Percentiles rank a stretch among this genome's conserved stretches.
Conservation (phyloP, 2,113 vertebrate genomes). For the Nothobranchius kuhntae region DNA sequence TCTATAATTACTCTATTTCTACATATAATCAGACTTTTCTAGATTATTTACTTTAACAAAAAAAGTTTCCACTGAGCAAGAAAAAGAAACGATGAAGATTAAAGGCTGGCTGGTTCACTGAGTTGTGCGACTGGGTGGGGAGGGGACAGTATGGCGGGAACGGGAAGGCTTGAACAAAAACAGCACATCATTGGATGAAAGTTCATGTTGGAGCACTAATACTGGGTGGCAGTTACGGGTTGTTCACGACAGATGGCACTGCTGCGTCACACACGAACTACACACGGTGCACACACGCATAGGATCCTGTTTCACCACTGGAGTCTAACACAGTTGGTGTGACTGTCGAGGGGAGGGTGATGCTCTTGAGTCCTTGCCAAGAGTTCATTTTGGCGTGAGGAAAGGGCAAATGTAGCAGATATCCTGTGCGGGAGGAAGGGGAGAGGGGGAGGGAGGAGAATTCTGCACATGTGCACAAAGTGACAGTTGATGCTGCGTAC, state of each 20-base stretch:
- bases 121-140: constrained; percentile 64
- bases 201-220: constrained; percentile 40
- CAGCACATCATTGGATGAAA: constrained; percentile 20
- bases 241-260: constrained; percentile 73
- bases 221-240: constrained; percentile 64
- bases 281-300: constrained; percentile 71
- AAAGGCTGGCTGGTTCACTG: constrained; percentile 78
- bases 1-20: constrained; percentile 76
- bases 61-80: constrained; percentile 63
- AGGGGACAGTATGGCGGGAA: constrained; percentile 29
- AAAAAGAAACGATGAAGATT: constrained; percentile 66
- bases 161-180: constrained; percentile 37
- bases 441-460: not conserved
- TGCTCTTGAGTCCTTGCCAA: constrained; percentile 26
- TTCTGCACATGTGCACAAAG: constrained; percentile 21
- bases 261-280: constrained; percentile 68
- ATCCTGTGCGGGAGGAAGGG: constrained; percentile 1
- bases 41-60: constrained; percentile 64
- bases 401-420: constrained; percentile 22
- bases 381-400: constrained; percentile 38
- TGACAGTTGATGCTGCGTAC: constrained; percentile 49
- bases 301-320: constrained; percentile 55
- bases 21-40: constrained; percentile 70
- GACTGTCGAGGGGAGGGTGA: constrained; percentile 28
- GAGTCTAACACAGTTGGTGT: constrained; percentile 45